A percentile compares a stretch with the other conserved stretches of the same genome.
Evolutionary conservation across 30 jellyfish, hydroid and myxozoan genomes (phyloP).

Genomic region (Aurelia aurita): DNA sequence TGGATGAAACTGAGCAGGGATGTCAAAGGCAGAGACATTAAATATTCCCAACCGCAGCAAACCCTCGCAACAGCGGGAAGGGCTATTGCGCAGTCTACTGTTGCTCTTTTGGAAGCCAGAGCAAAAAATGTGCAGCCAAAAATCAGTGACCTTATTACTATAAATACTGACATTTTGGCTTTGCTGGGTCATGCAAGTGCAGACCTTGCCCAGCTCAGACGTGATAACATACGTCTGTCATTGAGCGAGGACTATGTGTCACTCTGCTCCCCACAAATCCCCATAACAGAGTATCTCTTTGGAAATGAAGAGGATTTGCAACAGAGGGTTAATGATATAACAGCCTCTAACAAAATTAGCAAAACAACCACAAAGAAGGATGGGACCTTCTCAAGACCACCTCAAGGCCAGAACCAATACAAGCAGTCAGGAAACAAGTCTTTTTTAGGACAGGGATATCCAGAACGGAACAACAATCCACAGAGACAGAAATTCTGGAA

Average conservation of each 20-base stretch:
- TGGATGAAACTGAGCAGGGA: constrained; percentile 17
- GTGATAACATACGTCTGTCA: too few relatives aligned
- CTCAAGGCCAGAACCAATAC: too few relatives aligned
- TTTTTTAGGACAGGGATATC: too few relatives aligned
- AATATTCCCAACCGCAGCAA: constrained; percentile 5
- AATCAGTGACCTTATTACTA: too few relatives aligned
- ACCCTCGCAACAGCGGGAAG: neutral
- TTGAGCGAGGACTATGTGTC: too few relatives aligned
- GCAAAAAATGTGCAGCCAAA: constrained; percentile 6
- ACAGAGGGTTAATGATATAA: constrained; percentile 33
- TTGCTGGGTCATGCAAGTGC: too few relatives aligned
- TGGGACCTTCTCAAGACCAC: neutral
- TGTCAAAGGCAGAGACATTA: constrained; percentile 13
- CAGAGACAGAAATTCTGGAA: too few relatives aligned
- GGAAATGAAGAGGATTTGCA: constrained; percentile 30
- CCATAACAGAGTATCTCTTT: constrained; percentile 14
- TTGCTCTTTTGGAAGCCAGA: neutral
- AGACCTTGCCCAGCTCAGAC: too few relatives aligned
- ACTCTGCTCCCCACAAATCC: too few relatives aligned
- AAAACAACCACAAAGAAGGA: constrained; percentile 34
- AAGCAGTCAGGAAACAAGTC: too few relatives aligned
- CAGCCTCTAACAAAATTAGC: neutral
- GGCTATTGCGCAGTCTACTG: constrained; percentile 5
- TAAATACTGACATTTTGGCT: too few relatives aligned
- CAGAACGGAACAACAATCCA: too few relatives aligned